A percentile compares a stretch with the other conserved stretches of the same genome.
Evolutionary conservation across 2,888 invertebrate species (phyloP).

Genomic region (Stegana nigrithorax): DNA sequence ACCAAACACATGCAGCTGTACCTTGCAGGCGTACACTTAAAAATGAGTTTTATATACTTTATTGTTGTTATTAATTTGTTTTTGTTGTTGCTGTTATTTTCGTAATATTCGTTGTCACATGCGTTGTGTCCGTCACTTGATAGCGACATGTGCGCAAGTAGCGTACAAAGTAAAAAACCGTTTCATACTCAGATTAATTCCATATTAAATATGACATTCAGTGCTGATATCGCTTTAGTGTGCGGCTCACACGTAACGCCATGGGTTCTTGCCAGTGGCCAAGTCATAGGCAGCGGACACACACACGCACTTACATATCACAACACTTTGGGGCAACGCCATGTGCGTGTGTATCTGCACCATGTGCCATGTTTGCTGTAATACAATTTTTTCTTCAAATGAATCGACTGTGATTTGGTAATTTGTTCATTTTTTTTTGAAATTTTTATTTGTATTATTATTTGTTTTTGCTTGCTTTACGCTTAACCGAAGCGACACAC

Average conservation of each 20-base stretch:
- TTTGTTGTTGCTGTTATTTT: neutral
- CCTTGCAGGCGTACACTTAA: too few species aligned
- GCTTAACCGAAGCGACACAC: slow-evolving; percentile 33
- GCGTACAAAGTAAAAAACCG: neutral
- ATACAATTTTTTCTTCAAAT: neutral
- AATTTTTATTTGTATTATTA: neutral
- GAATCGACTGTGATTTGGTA: too few species aligned
- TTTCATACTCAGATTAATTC: too few species aligned
- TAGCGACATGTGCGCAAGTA: neutral
- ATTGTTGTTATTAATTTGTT: slow-evolving; percentile 1
- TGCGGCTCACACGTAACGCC: too few species aligned
- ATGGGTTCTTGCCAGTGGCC: too few species aligned
- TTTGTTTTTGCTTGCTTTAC: neutral
- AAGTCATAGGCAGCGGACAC: neutral
- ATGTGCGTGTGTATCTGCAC: neutral
- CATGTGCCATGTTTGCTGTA: neutral
- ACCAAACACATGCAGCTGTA: too few species aligned
- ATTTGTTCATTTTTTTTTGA: too few species aligned
- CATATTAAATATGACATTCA: too few species aligned
- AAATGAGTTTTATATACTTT: too few species aligned
- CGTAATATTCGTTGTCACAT: too few species aligned
- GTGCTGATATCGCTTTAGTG: too few species aligned
- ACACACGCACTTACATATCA: neutral
- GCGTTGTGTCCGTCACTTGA: too few species aligned
- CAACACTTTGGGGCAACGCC: neutral